A percentile compares a stretch with the other conserved stretches of the same genome.
Evolutionary conservation across 2,797 vertebrate species (phyloP).

Genomic region (Mormyrus hasselquistii): DNA sequence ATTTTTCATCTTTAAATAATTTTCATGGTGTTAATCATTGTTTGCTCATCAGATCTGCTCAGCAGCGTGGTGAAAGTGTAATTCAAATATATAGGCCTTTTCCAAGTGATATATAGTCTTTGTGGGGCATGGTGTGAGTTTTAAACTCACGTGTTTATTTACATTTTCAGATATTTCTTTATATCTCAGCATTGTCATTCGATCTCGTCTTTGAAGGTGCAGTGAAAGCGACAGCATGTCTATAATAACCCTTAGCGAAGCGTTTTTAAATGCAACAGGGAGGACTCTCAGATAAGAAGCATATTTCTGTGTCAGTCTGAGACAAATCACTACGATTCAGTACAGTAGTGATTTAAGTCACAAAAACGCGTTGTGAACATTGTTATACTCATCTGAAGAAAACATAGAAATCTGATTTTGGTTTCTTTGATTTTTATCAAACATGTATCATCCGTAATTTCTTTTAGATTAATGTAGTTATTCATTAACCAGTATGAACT

Average conservation of each 20-base stretch:
- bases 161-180: not conserved
- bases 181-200: not conserved
- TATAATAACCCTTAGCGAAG: not conserved
- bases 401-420: not conserved
- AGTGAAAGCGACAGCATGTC: not conserved
- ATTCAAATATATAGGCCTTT: not conserved
- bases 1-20: not conserved
- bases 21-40: not conserved
- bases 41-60: not conserved
- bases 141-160: not conserved
- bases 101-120: not conserved
- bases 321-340: not conserved
- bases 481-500: not conserved
- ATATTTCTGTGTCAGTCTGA: not conserved
- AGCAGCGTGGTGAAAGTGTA: not conserved
- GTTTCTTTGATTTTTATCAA: slow-evolving; percentile 2
- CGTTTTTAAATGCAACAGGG: too few species aligned
- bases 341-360: slow-evolving; percentile 13
- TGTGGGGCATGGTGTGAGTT: not conserved
- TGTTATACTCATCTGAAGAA: not conserved
- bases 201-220: too few species aligned
- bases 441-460: not conserved
- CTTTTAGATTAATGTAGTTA: not conserved
- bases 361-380: not conserved
- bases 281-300: not conserved